Conservation (phyloP, 2,113 vertebrate genomes). For the Naja naja region DNA sequence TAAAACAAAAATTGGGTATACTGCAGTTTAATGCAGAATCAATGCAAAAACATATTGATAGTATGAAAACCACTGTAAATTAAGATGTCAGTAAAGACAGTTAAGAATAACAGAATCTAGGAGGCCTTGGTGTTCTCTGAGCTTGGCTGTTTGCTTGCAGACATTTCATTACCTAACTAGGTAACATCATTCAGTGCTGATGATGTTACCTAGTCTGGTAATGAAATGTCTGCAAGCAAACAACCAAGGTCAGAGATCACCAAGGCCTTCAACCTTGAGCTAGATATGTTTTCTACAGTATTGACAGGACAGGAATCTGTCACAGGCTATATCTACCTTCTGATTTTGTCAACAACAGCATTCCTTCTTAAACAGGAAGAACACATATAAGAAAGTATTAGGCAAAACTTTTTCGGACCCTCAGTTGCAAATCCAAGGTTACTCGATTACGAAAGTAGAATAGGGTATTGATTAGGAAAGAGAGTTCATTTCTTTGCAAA, state of each 20-base stretch:
- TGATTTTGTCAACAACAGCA: neutral
- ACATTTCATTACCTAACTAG: neutral
- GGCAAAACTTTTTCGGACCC: neutral
- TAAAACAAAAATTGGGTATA: neutral
- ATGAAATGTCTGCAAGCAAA: neutral
- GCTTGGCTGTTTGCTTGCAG: neutral
- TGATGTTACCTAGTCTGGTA: neutral
- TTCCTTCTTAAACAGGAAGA: neutral
- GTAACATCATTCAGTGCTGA: neutral
- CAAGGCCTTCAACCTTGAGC: neutral
- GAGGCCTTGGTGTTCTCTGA: neutral
- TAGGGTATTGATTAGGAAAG: neutral
- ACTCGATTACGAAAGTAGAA: neutral
- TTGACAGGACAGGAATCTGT: neutral
- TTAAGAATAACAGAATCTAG: neutral
- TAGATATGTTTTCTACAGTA: neutral
- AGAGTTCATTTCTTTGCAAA: neutral
- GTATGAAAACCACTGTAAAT: neutral
- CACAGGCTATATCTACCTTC: neutral
- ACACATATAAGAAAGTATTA: neutral
- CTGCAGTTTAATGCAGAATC: neutral
- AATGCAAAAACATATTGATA: neutral
- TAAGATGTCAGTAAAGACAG: neutral
- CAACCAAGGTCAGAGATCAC: neutral
- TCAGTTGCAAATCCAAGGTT: neutral